phyloP scores from a whole-genome alignment of 2,888 invertebrate species.

The Meliscaeva auricollis region DNA sequence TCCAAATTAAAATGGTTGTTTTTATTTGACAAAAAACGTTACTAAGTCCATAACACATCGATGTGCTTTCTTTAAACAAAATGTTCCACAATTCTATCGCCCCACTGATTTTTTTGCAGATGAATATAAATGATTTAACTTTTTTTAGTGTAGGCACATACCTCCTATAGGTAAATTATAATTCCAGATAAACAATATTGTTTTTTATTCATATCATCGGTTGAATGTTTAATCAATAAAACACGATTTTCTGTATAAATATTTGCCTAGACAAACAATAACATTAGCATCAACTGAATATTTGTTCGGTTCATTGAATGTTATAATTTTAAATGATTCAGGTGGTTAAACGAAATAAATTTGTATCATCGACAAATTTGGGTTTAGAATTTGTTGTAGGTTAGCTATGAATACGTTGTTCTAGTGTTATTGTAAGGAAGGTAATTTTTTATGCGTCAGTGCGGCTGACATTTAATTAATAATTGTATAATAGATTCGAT shows the following conservation, averaged over 20 bases:
- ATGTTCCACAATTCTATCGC: background rate
- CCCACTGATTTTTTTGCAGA: constrained; percentile 4
- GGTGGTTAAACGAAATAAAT: background rate
- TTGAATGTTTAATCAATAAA: constrained; percentile 17
- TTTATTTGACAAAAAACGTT: background rate
- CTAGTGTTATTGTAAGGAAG: no score
- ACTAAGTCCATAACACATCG: background rate
- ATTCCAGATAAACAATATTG: background rate
- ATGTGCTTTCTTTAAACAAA: background rate
- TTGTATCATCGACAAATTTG: background rate
- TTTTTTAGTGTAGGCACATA: background rate
- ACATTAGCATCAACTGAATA: background rate
- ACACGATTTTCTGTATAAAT: constrained; percentile 7
- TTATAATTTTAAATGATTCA: constrained; percentile 1
- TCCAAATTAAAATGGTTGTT: background rate
- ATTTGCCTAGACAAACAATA: constrained; percentile 1
- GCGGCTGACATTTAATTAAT: no score
- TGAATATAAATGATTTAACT: background rate
- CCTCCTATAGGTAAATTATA: background rate
- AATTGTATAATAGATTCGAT: no score
- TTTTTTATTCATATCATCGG: background rate
- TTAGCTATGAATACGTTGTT: no score
- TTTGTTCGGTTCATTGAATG: background rate
- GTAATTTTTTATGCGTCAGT: no score
- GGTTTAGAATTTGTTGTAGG: no score